A percentile compares a stretch with the other conserved stretches of the same genome.
Conservation (phyloP, 1,140 invertebrate genomes). For the Dermatophagoides farinae region DNA sequence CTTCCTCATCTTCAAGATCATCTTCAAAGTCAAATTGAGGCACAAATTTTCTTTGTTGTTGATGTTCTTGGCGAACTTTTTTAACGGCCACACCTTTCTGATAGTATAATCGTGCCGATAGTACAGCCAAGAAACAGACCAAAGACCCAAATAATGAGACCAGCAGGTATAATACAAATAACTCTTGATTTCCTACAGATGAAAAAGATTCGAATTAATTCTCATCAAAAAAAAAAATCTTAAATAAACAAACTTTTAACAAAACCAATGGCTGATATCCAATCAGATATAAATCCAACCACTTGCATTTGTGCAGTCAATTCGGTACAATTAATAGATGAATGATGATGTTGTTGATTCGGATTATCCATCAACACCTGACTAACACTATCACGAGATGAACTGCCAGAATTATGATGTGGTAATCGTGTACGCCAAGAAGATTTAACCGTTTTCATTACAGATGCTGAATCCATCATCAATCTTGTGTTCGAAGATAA, state of each 20-base stretch:
- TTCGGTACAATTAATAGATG: neutral
- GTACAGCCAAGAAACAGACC: conserved; percentile 40
- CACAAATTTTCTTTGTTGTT: neutral
- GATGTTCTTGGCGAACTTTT: conserved; percentile 28
- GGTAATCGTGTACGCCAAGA: neutral
- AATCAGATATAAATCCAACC: conserved; percentile 40
- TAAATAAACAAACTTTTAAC: conserved; percentile 33
- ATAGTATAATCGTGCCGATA: conserved; percentile 41
- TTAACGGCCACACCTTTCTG: conserved; percentile 35
- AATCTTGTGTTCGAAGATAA: too few relatives aligned
- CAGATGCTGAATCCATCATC: neutral
- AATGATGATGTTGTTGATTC: neutral
- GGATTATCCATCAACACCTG: neutral
- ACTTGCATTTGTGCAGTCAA: conserved; percentile 19
- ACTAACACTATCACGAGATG: too few relatives aligned
- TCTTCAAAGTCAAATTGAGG: conserved; percentile 4
- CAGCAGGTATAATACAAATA: conserved; percentile 51
- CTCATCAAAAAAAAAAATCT: conserved; percentile 9
- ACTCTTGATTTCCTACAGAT: conserved; percentile 48
- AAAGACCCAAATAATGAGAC: conserved; percentile 44
- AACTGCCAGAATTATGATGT: too few relatives aligned
- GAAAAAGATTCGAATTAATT: conserved; percentile 19
- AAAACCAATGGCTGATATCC: conserved; percentile 37
- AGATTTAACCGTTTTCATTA: neutral
- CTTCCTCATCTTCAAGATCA: neutral